Percentiles rank a stretch among this genome's conserved stretches.
phyloP scores from a whole-genome alignment of 2,888 invertebrate species.

The Hemaris fuciformis region DNA sequence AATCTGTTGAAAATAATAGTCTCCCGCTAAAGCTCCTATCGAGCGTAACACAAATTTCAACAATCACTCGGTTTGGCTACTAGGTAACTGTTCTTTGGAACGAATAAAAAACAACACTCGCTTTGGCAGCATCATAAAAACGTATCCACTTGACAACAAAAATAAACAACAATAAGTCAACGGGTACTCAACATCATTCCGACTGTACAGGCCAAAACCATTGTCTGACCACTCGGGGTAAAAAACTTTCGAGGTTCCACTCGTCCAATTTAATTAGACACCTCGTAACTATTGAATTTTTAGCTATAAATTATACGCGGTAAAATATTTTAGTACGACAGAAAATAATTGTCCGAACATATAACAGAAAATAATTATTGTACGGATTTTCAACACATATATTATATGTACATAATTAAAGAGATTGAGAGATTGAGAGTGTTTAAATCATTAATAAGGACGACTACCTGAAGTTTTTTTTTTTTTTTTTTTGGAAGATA shows the following conservation, averaged over 20 bases:
- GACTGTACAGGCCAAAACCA: constrained; percentile 58
- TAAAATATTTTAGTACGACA: background rate
- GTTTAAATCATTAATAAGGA: too few species aligned
- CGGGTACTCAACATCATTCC: constrained; percentile 52
- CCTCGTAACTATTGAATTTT: constrained; percentile 19
- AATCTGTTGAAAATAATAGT: background rate
- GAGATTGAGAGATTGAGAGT: too few species aligned
- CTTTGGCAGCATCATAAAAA: constrained; percentile 12
- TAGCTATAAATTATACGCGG: background rate
- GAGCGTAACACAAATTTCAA: background rate
- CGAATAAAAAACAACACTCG: constrained; percentile 9
- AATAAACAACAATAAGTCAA: constrained; percentile 62
- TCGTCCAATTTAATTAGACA: constrained; percentile 39
- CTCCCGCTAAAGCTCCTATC: background rate
- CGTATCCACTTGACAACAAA: constrained; percentile 25
- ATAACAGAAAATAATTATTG: too few species aligned
- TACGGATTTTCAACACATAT: too few species aligned
- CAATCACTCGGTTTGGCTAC: constrained; percentile 1
- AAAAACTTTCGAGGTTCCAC: constrained; percentile 32
- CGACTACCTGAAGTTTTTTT: too few species aligned
- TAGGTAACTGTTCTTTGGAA: constrained; percentile 9
- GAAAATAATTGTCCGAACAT: background rate
- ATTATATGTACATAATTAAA: too few species aligned
- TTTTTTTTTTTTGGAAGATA: too few species aligned
- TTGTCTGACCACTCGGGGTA: constrained; percentile 47